Base-by-base conservation (phyloP, 2,888 invertebrate species). In the Melipona bicolor region DNA sequence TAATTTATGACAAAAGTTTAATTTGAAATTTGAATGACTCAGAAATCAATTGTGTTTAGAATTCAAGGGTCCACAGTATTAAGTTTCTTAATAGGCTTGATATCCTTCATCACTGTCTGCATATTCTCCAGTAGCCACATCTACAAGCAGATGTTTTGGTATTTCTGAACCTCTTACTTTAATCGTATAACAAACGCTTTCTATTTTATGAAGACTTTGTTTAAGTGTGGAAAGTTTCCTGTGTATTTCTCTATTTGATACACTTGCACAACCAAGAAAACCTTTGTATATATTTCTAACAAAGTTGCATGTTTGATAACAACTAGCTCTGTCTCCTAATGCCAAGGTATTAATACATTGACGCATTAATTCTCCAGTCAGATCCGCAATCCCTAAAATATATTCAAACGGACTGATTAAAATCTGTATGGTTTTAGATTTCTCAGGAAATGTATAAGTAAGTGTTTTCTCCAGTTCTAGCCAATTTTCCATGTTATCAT, bases 291-390 rank as follows among this genome's bases (percentile, higher is more conserved):
- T 95, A 56, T 96, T 94, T 90, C 97, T 96, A n/a, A 98, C 96
- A 89, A 97, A 96, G 81, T 96, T 96, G 91, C 97, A 97, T 1
- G 96, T 96, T 77, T 96, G 95, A 91, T 96, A 96, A 92, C 98
- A 98, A 68, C 96, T 96, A 4, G 96, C 96, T 21, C 96, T 96
- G 87, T 98, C 97, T 0, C 98, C 98, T 82, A 96, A 96, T 0
- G 97, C 96, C 78, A 98, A 95, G 89, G 97, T 97, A 92, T 97
- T 98, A 13, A 99, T 97, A 76, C 98, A 98, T 89, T 97, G 96
- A 72, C 98, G 95, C 98, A 99, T 99, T 65, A 98, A 94, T 94
- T 99, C 99, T 0, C 98, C 98, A 0, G 98, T 98, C 50, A 98
- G 95, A 95, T 99, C 98, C 0, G 97, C 97, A 56, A 98, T 94